Base-by-base conservation (phyloP, 2,888 invertebrate species). In the Endotricha flammealis region DNA sequence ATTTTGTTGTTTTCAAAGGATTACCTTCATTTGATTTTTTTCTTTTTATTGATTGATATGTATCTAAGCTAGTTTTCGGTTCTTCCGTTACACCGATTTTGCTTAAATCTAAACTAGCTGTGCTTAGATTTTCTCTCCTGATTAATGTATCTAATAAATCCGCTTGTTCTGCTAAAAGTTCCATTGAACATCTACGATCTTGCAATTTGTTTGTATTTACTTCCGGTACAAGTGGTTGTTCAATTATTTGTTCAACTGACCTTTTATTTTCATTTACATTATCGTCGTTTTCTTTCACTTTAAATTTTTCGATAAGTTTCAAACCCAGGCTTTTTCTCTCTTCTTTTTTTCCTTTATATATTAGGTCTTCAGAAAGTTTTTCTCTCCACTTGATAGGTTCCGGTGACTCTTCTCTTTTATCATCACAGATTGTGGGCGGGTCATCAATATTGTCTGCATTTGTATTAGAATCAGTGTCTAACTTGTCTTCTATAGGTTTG, bases 241-340 rank as follows among this genome's bases (percentile, higher is more conserved):
- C 20, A 2, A 20, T 20, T 4, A 2, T 20, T 20, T 20, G 6
- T 20, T 20, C n/a, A 6, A 8, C 20, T 44, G 29, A 38, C 43
- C 31, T 34, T 38, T 29, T 39, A 41, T 24, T 42, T 33, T 35
- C 46, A 42, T 33, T 28, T 38, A 32, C 46, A 33, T 28, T 64
- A 16, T 71, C 68, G 14, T 66, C 65, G 53, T 88, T 72, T 57
- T 92, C 89, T 54, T 89, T 90, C 13, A 94, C 90, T 27, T 90
- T 74, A 61, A 92, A 92, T 64, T 94, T 93, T 69, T 95, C 94
- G 11, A 93, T 88, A 36, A 95, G 77, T 48, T 92, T 81, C 47
- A 93, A 93, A 0, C 94, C 94, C 1, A 92, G 88, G 0, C 91
- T 88, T 63, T 92, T 92, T 58, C 90, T 90, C 74, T 89, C 74